Percentiles rank a stretch among this genome's conserved stretches.
Conservation (phyloP, 1,140 invertebrate genomes). For the Heliconius nattereri region DNA sequence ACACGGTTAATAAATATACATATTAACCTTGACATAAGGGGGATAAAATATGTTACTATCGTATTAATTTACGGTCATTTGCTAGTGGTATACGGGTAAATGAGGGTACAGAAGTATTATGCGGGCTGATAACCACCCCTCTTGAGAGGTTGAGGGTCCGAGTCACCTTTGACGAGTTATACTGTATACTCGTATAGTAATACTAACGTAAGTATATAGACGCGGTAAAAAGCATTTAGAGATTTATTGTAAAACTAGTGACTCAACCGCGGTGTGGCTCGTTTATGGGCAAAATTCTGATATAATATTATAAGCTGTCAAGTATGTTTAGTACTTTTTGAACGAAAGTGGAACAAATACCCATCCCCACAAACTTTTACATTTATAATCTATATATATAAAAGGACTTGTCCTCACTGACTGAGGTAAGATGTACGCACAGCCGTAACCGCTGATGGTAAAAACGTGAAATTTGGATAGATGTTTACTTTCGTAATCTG, state of each 20-base stretch:
- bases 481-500: too few relatives aligned
- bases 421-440: too few relatives aligned
- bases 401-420: too few relatives aligned
- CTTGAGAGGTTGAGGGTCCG: slow-evolving; percentile 31
- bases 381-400: too few relatives aligned
- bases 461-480: too few relatives aligned
- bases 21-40: slow-evolving; percentile 6
- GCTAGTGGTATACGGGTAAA: slow-evolving; percentile 26
- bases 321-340: too few relatives aligned
- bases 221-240: background rate
- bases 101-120: slow-evolving; percentile 34
- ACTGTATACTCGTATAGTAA: background rate
- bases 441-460: too few relatives aligned
- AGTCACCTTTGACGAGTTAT: slow-evolving; percentile 25
- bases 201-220: background rate
- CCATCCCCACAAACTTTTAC: too few relatives aligned
- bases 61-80: slow-evolving; percentile 19
- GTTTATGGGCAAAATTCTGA: too few relatives aligned
- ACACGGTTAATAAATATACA: background rate
- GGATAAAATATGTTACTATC: background rate
- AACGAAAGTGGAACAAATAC: too few relatives aligned
- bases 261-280: too few relatives aligned
- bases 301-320: too few relatives aligned
- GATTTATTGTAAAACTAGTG: background rate
- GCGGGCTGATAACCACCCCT: slow-evolving; percentile 30